Evolutionary conservation across 2,888 invertebrate species (phyloP).

Genomic region (Lithosia quadra): DNA sequence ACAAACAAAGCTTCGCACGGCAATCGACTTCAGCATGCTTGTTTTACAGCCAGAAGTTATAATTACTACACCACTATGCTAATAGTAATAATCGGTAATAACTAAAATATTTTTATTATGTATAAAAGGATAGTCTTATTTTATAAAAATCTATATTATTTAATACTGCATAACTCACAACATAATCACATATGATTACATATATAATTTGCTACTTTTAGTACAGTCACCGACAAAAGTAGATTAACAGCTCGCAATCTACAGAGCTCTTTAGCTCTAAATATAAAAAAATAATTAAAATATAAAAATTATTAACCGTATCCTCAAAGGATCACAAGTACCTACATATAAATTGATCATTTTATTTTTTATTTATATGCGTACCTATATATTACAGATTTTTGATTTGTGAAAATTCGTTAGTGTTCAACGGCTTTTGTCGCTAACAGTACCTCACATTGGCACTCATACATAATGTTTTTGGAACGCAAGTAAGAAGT

Average conservation of each 20-base stretch:
- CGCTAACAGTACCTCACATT: neutral
- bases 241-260: neutral
- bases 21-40: neutral
- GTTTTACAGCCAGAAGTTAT: constrained; percentile 14
- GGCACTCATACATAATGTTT: constrained; percentile 18
- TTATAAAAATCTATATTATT: constrained; percentile 26
- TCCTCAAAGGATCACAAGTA: neutral
- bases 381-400: too few species aligned
- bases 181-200: constrained; percentile 34
- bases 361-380: neutral
- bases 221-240: neutral
- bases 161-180: constrained; percentile 50
- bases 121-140: constrained; percentile 30
- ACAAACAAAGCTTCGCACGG: neutral
- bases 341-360: neutral
- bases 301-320: neutral
- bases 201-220: constrained; percentile 26
- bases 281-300: neutral
- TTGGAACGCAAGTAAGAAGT: constrained; percentile 28
- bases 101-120: constrained; percentile 30
- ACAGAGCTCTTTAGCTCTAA: constrained; percentile 19
- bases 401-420: neutral
- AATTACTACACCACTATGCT: constrained; percentile 5
- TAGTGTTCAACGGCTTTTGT: neutral
- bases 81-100: neutral